Evolutionary conservation across 2,888 invertebrate species (phyloP), one percentile per base, ranked within the genome.

Genomic region (Nemoura dubitans): DNA sequence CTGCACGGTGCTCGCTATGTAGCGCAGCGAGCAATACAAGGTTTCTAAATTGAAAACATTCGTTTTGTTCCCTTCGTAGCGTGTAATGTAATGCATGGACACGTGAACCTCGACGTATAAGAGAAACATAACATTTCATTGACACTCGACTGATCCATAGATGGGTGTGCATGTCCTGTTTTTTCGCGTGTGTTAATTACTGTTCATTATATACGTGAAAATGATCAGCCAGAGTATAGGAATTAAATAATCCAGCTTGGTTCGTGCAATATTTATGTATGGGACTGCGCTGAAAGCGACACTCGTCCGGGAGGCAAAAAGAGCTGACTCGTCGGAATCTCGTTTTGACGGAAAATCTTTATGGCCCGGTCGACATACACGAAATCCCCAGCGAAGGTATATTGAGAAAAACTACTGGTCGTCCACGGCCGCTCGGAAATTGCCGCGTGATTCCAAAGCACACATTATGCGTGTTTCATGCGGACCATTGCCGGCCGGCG

Each of bases 281-380:
- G 59, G 59, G 59, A 21, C 21, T 1, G 59, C 10, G 36, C 21
- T 59, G 59, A 59, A 59, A 59, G 59, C 59, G 59, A 59, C 59
- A 59, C 59, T 59, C 21, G 59, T 59, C 14, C 14, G 14, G 59
- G 21, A 14, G 59, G 59, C 2, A 21, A 59, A 59, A 59, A 59
- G 59, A 59, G 59, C 59, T 59, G 59, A 59, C 59, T 3, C 3
- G 21, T 59, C 59, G 6, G 59, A 59, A 21, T 59, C 59, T 59
- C 14, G 59, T 59, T 59, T 59, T 59, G 59, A 59, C 59, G 59
- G 59, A 59, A 59, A 59, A 59, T 59, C 59, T 59, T 59, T 59
- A 59, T 59, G 59, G 36, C 36, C 36, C 36, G 14, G 59, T 14
- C 59, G 59, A 14, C 21, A 59, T 3, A 1, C 14, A 21, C 6